Evolutionary conservation across 2,797 vertebrate genomes (phyloP).

Genomic region (Hypotaenidia philippensis): DNA sequence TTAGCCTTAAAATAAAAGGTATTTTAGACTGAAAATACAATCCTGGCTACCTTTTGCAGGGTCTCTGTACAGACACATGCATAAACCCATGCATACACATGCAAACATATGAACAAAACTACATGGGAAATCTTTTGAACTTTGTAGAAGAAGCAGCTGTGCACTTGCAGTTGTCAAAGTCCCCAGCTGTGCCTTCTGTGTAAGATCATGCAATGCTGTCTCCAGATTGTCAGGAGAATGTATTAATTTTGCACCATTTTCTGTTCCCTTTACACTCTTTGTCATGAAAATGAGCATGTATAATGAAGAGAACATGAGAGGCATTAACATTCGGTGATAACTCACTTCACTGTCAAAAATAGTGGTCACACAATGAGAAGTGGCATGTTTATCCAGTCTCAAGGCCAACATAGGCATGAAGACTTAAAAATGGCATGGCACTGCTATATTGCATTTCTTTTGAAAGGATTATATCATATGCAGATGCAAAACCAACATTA

Average conservation of each 20-base stretch:
- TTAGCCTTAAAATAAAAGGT: not conserved
- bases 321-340: conserved; percentile 58
- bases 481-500: not conserved
- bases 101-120: not conserved
- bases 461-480: not conserved
- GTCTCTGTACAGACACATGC: not conserved
- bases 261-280: conserved; percentile 54
- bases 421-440: conserved; percentile 19
- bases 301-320: conserved; percentile 57
- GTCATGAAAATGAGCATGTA: conserved; percentile 62
- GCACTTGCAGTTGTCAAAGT: conserved; percentile 52
- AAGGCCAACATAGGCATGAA: conserved; percentile 24
- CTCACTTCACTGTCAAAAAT: conserved; percentile 62
- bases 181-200: conserved; percentile 58
- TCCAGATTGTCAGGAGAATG: conserved; percentile 61
- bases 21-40: not conserved
- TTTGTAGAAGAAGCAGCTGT: conserved; percentile 63
- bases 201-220: conserved; percentile 34
- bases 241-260: conserved; percentile 66
- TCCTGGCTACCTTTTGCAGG: not conserved
- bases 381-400: conserved; percentile 39
- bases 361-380: conserved; percentile 59
- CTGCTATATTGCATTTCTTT: not conserved
- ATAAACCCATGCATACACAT: not conserved
- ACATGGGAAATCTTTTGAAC: conserved; percentile 31